phyloP scores from a whole-genome alignment of 1,140 invertebrate species.

The Physella acuta region DNA sequence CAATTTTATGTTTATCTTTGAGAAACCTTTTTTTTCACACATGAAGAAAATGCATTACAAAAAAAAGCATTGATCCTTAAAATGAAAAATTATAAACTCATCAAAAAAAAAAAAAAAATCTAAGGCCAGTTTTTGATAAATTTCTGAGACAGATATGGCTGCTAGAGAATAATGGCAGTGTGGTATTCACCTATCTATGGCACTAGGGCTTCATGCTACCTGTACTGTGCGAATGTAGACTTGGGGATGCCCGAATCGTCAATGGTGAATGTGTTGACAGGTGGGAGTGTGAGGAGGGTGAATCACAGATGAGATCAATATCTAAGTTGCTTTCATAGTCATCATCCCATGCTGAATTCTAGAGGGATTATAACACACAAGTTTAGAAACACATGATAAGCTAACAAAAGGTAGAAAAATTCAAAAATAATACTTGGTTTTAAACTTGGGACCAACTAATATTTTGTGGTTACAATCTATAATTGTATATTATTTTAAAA shows the following conservation, averaged over 20 bases:
- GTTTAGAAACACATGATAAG: neutral
- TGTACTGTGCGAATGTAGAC: neutral
- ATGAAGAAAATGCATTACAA: too few species aligned
- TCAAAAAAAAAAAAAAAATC: too few species aligned
- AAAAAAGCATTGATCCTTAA: too few species aligned
- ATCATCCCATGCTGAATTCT: slow-evolving; percentile 47
- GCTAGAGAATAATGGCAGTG: neutral
- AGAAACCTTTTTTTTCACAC: too few species aligned
- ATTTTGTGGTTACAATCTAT: neutral
- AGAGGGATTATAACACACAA: slow-evolving; percentile 11
- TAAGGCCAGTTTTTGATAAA: too few species aligned
- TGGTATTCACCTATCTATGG: slow-evolving; percentile 1
- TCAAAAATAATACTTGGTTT: neutral
- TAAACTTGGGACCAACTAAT: neutral
- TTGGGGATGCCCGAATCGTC: slow-evolving; percentile 1
- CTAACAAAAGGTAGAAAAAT: neutral
- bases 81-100: too few species aligned
- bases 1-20: too few species aligned
- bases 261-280: slow-evolving; percentile 3
- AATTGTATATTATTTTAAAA: neutral
- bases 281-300: neutral
- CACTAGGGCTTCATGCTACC: slow-evolving; percentile 6
- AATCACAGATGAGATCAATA: slow-evolving; percentile 27
- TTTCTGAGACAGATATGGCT: neutral
- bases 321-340: slow-evolving; percentile 33